Base-by-base conservation (phyloP, 2,888 invertebrate genomes). In the Lithophane leautieri region DNA sequence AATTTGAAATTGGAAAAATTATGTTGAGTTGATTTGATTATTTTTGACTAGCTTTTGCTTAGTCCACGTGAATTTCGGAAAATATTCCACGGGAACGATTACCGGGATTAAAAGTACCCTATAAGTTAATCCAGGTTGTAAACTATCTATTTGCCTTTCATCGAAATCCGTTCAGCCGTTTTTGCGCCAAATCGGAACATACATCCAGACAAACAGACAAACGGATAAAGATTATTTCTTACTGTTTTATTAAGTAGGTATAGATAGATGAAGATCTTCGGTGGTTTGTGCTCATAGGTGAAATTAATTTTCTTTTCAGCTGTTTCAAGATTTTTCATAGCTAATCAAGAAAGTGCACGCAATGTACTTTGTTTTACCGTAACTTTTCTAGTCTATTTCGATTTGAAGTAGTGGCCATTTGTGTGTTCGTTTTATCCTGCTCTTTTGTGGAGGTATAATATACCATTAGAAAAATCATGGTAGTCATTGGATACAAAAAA, bases 1-100 rank as follows among this genome's bases (percentile, higher is more conserved):
- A 42, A 62, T 61, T 81, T 73, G 56, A 68, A 25, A 54, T 78
- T 65, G 22, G 2, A 14, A 65, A 52, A 54, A 42, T 63, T 34
- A 78, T 78, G 58, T 70, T 70, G 52, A 34, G 22, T 25, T 34
- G 16, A 40, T 25, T 34, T 25, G 56, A 54, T 54, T 52, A n/a
- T 22, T 22, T 52, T 52, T 52, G 52, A 16, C 9, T 9, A 42
- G 42, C 9, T 42, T 42, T 42, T 42, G 42, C 42, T 42, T 42
- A 42, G 42, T 42, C 42, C 1, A 0, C 9, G 42, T 42, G 42
- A 9, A 42, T 42, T 0, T 42, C 42, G 42, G 42, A 42, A 42
- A 42, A 42, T 42, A 42, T 42, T 11, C 34, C 0, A 34, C 34
- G 34, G 34, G 34, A 34, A 34, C 34, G 6, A 34, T 6, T 4